Conservation (phyloP, 2,888 invertebrate species). For the Thera britannica region DNA sequence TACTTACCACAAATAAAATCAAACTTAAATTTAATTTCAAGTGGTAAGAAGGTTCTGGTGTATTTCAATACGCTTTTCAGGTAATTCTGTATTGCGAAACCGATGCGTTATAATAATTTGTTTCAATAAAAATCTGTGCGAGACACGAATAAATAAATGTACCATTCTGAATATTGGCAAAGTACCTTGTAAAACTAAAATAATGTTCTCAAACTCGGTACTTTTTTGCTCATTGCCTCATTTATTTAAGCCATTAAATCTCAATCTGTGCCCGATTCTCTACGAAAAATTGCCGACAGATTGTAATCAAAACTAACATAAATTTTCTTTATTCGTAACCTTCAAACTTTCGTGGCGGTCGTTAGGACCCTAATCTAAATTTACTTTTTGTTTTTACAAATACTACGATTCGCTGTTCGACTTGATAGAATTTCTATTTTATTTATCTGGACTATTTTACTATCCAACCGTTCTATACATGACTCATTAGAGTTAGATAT, state of each 20-base stretch:
- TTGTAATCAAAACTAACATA: conserved; percentile 44
- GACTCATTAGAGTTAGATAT: conserved; percentile 7
- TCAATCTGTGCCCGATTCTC: conserved; percentile 31
- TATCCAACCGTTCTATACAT: conserved; percentile 2
- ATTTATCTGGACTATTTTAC: conserved; percentile 2
- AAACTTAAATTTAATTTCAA: too few relatives aligned
- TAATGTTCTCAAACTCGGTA: background rate
- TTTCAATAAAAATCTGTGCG: too few relatives aligned
- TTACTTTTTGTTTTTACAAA: conserved; percentile 12
- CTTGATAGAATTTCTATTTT: conserved; percentile 3
- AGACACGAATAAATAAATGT: too few relatives aligned
- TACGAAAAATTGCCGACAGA: conserved; percentile 33
- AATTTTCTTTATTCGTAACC: conserved; percentile 44
- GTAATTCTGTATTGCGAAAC: too few relatives aligned
- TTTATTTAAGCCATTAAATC: conserved; percentile 17
- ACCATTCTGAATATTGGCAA: conserved; percentile 3
- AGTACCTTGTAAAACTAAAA: conserved; percentile 9
- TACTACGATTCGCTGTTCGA: conserved; percentile 6
- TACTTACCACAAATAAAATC: too few relatives aligned
- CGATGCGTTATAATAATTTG: too few relatives aligned
- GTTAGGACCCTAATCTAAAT: conserved; percentile 34
- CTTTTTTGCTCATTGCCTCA: conserved; percentile 3
- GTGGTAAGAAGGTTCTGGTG: too few relatives aligned
- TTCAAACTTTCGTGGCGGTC: conserved; percentile 38
- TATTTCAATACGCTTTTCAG: too few relatives aligned